Conservation (phyloP, 2,113 vertebrate species). For the Diadophis punctatus region DNA sequence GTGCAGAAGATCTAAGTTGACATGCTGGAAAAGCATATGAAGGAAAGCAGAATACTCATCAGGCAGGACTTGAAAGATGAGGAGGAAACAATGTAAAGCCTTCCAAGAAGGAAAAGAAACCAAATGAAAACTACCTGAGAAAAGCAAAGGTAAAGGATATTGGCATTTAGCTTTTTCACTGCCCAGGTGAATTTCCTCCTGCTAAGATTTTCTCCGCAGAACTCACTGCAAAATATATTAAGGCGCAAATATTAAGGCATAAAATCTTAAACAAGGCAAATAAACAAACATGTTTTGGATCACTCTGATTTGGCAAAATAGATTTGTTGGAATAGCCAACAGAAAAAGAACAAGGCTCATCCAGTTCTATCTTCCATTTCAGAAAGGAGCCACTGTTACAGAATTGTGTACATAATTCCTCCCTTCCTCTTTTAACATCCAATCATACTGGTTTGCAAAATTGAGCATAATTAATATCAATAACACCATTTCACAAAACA, state of each 20-base stretch:
- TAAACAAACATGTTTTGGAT: fast-evolving
- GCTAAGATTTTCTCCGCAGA: slow-evolving; percentile 95
- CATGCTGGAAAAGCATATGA: slow-evolving; percentile 72
- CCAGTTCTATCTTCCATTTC: not conserved
- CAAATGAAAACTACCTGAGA: slow-evolving; percentile 81
- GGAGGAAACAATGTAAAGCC: slow-evolving; percentile 1
- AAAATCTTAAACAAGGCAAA: not conserved
- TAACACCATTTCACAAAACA: not conserved
- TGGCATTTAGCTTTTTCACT: slow-evolving; percentile 93
- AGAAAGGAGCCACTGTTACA: not conserved
- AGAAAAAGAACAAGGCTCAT: not conserved
- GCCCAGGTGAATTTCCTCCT: slow-evolving; percentile 89
- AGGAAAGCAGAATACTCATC: slow-evolving; percentile 31
- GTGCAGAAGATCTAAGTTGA: slow-evolving; percentile 91
- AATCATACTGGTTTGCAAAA: not conserved
- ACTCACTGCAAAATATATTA: slow-evolving; percentile 77
- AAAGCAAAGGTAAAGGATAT: slow-evolving; percentile 95
- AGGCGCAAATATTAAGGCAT: not conserved
- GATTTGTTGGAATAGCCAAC: not conserved
- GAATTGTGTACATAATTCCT: not conserved
- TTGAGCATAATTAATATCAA: not conserved
- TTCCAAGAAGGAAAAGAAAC: not conserved
- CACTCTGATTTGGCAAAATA: not conserved
- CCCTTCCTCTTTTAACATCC: not conserved
- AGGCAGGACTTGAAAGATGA: slow-evolving; percentile 2